phyloP scores from a whole-genome alignment of 2,113 vertebrate species.

The Hemicordylus capensis region DNA sequence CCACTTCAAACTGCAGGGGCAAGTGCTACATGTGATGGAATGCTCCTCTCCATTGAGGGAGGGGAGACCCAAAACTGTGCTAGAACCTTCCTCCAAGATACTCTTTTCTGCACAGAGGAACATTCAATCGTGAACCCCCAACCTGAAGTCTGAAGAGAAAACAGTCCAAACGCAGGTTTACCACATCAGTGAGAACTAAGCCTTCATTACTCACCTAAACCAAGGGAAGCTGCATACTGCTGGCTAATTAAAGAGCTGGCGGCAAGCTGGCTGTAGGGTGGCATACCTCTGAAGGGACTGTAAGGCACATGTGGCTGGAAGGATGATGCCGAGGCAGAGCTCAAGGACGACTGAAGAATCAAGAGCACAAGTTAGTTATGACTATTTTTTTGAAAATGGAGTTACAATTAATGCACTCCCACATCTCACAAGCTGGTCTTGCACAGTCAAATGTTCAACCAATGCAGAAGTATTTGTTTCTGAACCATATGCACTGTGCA shows the following conservation, averaged over 20 bases:
- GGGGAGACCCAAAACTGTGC: not conserved
- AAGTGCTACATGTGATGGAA: not conserved
- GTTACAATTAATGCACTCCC: not conserved
- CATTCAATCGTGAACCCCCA: not conserved
- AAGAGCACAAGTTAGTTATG: constrained; percentile 56
- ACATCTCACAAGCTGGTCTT: too few relatives aligned
- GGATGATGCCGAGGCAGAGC: constrained; percentile 81
- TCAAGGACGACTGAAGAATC: constrained; percentile 87
- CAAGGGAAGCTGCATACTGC: constrained; percentile 89
- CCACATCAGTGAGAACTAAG: not conserved
- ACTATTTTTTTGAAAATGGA: not conserved
- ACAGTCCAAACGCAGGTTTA: not conserved
- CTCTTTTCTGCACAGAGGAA: not conserved
- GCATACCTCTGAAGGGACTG: constrained; percentile 88
- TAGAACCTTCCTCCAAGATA: not conserved
- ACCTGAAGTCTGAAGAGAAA: not conserved
- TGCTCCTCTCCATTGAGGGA: not conserved
- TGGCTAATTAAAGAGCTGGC: constrained; percentile 89
- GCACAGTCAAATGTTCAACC: too few relatives aligned
- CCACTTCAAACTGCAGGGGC: not conserved
- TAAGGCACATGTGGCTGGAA: constrained; percentile 85
- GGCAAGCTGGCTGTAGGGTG: constrained; percentile 88
- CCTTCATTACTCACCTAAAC: constrained; percentile 84
- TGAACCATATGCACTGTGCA: not conserved
- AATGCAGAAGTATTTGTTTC: not conserved